These are phyloP conservation scores for Selenia dentaria DNA, from an alignment of 2,888 invertebrate species.

Conservation along the genomic window DNA sequence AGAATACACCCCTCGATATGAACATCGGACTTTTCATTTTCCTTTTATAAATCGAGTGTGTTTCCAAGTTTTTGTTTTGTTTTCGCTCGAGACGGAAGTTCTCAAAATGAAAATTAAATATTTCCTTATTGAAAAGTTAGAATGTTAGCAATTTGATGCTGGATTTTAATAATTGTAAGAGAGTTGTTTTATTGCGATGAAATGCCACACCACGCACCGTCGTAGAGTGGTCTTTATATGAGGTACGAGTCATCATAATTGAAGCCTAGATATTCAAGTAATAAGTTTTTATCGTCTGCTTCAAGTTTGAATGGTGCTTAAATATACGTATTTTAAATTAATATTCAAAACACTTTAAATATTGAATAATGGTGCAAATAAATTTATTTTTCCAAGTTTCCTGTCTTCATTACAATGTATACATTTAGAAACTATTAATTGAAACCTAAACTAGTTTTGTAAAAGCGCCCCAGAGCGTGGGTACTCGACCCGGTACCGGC, in stretches of 20 bases:
- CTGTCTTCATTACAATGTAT: too few species aligned
- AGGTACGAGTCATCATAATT: slow-evolving; percentile 21
- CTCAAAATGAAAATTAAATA: slow-evolving; percentile 70
- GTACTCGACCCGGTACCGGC: slow-evolving; percentile 46
- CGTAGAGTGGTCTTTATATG: slow-evolving; percentile 26
- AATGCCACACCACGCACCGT: not conserved
- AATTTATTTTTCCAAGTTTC: too few species aligned
- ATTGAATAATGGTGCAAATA: too few species aligned
- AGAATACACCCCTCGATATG: slow-evolving; percentile 46
- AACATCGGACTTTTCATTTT: slow-evolving; percentile 61
- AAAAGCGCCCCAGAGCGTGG: slow-evolving; percentile 34
- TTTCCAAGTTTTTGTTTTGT: slow-evolving; percentile 62
- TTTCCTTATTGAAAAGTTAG: slow-evolving; percentile 75
- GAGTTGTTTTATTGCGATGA: slow-evolving; percentile 50
- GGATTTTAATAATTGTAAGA: slow-evolving; percentile 66
- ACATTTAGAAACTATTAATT: slow-evolving; percentile 12
- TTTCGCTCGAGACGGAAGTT: slow-evolving; percentile 48
- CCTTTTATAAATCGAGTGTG: slow-evolving; percentile 63
- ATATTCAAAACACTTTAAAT: too few species aligned
- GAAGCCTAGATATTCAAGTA: slow-evolving; percentile 7
- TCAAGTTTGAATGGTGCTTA: too few species aligned
- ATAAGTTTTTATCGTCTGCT: slow-evolving; percentile 11
- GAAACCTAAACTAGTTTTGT: slow-evolving; percentile 38
- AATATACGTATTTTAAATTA: too few species aligned
- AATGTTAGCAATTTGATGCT: slow-evolving; percentile 57